These are phyloP conservation scores for Aplysina aerophoba DNA, from an alignment of 37 sponge, comb jelly and placozoan genomes.

Conservation along the genomic window DNA sequence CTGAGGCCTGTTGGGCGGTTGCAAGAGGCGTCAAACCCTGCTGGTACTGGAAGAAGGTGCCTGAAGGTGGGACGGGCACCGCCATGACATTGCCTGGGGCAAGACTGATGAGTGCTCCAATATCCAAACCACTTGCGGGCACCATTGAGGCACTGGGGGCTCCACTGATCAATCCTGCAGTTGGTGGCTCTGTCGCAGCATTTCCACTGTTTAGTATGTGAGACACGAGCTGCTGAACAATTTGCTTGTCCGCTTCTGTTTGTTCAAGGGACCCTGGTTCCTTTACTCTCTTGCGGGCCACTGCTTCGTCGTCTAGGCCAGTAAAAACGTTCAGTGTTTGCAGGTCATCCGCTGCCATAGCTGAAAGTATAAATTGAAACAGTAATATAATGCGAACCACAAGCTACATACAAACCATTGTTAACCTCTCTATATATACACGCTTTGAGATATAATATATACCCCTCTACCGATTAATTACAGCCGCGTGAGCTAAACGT, in stretches of 20 bases:
- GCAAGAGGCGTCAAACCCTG: not conserved
- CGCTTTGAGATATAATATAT: too few relatives aligned
- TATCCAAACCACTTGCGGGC: not conserved
- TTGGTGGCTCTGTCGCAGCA: not conserved
- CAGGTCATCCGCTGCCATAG: not conserved
- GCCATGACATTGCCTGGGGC: not conserved
- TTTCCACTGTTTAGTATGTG: not conserved
- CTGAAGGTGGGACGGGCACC: not conserved
- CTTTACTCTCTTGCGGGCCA: not conserved
- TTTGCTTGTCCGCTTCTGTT: constrained; percentile 1
- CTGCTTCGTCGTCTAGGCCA: constrained; percentile 1
- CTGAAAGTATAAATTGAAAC: too few relatives aligned
- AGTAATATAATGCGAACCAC: too few relatives aligned
- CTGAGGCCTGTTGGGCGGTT: not conserved
- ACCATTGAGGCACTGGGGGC: not conserved
- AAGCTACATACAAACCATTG: too few relatives aligned
- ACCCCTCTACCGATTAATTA: too few relatives aligned
- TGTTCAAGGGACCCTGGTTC: not conserved
- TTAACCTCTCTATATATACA: too few relatives aligned
- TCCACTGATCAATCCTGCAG: not conserved
- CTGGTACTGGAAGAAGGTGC: not conserved
- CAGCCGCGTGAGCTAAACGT: too few relatives aligned
- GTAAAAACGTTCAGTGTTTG: not conserved
- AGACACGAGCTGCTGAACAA: constrained; percentile 28
- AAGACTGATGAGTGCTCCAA: not conserved